phyloP scores from a whole-genome alignment of 2,113 vertebrate species.

The Callaeas wilsoni region DNA sequence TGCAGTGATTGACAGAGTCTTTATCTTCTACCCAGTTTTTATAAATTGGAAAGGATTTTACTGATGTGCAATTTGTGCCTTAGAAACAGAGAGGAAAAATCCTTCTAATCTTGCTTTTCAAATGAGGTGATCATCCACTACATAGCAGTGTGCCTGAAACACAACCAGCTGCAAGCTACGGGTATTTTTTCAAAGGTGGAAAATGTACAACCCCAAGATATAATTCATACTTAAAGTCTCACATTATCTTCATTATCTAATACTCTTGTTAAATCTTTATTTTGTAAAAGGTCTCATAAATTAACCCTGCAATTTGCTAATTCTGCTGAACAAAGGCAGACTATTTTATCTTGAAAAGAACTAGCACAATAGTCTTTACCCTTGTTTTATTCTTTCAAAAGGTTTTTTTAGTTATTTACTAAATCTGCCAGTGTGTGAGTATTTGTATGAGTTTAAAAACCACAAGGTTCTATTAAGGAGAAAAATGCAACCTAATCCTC shows the following conservation, averaged over 20 bases:
- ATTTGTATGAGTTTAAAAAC: neutral
- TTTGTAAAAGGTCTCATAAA: neutral
- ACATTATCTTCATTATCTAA: neutral
- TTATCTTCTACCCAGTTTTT: constrained; percentile 7
- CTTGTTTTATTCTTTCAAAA: neutral
- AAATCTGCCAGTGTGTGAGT: neutral
- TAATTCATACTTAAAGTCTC: neutral
- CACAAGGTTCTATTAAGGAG: neutral
- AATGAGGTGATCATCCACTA: neutral
- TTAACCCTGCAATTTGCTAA: neutral
- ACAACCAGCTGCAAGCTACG: neutral
- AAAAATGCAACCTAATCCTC: neutral
- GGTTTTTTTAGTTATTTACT: neutral
- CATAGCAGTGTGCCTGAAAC: neutral
- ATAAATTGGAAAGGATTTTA: neutral
- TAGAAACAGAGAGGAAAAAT: neutral
- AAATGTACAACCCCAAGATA: neutral
- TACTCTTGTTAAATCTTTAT: neutral
- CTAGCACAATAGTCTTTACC: neutral
- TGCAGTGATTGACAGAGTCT: neutral
- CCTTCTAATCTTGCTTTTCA: constrained; percentile 19
- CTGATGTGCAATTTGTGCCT: neutral
- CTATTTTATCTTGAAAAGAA: neutral
- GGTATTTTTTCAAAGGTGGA: neutral
- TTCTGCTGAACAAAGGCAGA: neutral